A percentile compares a stretch with the other conserved stretches of the same genome.
Evolutionary conservation across 2,113 vertebrate genomes (phyloP).

Genomic region (Malaclemys terrapin): DNA sequence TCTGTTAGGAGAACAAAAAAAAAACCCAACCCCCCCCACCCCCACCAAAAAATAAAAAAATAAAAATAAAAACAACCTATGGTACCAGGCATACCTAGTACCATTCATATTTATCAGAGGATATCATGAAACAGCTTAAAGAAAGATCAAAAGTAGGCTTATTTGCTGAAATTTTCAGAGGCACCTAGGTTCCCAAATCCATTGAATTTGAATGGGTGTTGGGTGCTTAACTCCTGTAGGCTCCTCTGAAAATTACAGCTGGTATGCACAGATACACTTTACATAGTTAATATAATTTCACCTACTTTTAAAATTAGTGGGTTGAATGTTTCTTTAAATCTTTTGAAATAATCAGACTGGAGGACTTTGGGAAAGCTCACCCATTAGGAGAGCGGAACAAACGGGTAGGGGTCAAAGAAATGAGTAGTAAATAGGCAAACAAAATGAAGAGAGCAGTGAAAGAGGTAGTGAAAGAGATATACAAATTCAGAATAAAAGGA

Average conservation of each 20-base stretch:
- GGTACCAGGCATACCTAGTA: background rate
- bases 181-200: background rate
- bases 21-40: too few relatives aligned
- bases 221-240: background rate
- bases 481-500: background rate
- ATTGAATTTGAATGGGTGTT: constrained; percentile 12
- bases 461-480: background rate
- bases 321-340: background rate
- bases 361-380: background rate
- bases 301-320: background rate
- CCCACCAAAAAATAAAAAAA: too few relatives aligned
- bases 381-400: constrained; percentile 29
- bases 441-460: background rate
- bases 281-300: background rate
- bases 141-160: constrained; percentile 49
- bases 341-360: background rate
- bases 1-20: background rate
- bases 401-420: constrained; percentile 42
- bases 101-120: constrained; percentile 33
- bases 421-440: background rate
- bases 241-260: constrained; percentile 35
- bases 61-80: too few relatives aligned
- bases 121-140: background rate
- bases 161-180: background rate
- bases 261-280: background rate